A percentile compares a stretch with the other conserved stretches of the same genome.
phyloP scores from a whole-genome alignment of 2,797 vertebrate genomes.

The Pseudomugil gertrudae region DNA sequence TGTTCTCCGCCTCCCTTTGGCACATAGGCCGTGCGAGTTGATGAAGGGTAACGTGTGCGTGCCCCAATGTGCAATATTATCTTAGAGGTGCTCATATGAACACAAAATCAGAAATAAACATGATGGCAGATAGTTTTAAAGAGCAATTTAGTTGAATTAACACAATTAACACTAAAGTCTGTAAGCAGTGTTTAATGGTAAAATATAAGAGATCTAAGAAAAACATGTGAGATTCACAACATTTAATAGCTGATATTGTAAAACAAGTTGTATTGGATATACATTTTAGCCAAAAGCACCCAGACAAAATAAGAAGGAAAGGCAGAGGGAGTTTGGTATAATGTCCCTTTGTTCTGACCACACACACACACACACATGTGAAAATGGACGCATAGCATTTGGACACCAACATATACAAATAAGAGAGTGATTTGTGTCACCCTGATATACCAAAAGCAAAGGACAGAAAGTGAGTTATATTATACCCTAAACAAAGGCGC shows the following conservation, averaged over 20 bases:
- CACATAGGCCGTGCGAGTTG: no score
- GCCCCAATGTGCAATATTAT: no score
- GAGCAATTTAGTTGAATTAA: no score
- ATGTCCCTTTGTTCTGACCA: constrained; percentile 58
- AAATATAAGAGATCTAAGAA: background rate
- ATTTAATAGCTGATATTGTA: background rate
- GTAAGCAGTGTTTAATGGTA: background rate
- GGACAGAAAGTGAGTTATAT: constrained; percentile 58
- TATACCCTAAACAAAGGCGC: constrained; percentile 57
- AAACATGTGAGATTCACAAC: background rate
- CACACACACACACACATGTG: constrained; percentile 34
- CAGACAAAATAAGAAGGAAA: constrained; percentile 15
- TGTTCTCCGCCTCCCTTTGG: no score
- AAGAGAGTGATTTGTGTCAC: constrained; percentile 59
- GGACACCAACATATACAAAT: constrained; percentile 42
- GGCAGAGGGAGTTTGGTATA: constrained; percentile 24
- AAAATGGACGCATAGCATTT: constrained; percentile 49
- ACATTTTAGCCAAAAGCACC: constrained; percentile 7
- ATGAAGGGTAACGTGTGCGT: no score
- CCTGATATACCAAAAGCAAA: constrained; percentile 50
- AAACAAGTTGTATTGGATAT: constrained; percentile 14
- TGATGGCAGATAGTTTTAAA: no score
- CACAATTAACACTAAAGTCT: background rate
- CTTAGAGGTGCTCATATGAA: no score
- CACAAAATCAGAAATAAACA: no score